These are phyloP conservation scores for Apamea epomidion DNA, from an alignment of 2,888 invertebrate genomes.

Conservation along the genomic window DNA sequence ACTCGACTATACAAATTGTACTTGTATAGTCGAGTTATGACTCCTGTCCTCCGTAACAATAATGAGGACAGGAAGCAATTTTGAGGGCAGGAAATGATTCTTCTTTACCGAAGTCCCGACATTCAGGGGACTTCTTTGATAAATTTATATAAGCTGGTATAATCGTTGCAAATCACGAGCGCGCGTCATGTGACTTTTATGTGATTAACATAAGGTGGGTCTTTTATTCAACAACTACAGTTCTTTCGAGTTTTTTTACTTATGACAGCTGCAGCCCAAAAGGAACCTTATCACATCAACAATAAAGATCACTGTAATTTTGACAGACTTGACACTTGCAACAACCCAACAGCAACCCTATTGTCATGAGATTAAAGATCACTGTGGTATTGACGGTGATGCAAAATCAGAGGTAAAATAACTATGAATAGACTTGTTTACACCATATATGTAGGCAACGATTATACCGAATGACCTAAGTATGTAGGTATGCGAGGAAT, in stretches of 20 bases:
- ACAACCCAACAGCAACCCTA: too few species aligned
- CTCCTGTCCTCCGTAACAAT: too few species aligned
- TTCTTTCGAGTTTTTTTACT: neutral
- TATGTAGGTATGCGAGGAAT: neutral
- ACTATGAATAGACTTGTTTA: neutral
- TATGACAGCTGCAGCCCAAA: neutral
- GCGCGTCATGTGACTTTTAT: neutral
- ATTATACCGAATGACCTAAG: neutral
- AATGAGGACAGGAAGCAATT: slow-evolving; percentile 44
- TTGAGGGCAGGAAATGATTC: slow-evolving; percentile 35
- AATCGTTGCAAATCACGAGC: neutral
- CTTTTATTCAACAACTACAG: neutral
- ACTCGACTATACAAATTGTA: slow-evolving; percentile 1
- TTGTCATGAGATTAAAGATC: neutral
- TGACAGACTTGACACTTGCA: neutral
- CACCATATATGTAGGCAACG: neutral
- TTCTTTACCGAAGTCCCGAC: slow-evolving; percentile 7
- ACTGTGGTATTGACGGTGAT: neutral
- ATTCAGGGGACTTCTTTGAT: slow-evolving; percentile 1
- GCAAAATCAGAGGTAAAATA: neutral
- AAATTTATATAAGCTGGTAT: slow-evolving; percentile 4
- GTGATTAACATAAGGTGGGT: neutral
- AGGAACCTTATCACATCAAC: neutral
- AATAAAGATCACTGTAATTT: neutral
- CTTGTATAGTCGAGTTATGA: too few species aligned